phyloP scores from a whole-genome alignment of 2,797 vertebrate genomes.

The Labroides dimidiatus region DNA sequence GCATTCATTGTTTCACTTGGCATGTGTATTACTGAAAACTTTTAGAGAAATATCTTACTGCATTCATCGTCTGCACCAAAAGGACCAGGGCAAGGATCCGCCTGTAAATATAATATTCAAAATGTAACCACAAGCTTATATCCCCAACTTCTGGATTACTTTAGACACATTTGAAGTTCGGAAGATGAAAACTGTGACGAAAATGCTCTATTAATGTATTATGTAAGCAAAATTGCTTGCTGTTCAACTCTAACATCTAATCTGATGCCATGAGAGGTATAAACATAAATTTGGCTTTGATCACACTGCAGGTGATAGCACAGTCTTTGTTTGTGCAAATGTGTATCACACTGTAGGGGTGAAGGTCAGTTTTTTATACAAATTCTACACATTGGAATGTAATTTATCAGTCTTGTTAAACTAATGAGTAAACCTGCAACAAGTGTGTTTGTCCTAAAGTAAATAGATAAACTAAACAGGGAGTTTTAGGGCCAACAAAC shows the following conservation, averaged over 20 bases:
- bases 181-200: neutral
- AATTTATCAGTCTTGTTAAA: slow-evolving; percentile 45
- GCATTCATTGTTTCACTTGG: neutral
- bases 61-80: slow-evolving; percentile 46
- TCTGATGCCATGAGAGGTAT: neutral
- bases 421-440: slow-evolving; percentile 42
- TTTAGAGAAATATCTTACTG: slow-evolving; percentile 63
- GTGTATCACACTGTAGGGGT: neutral
- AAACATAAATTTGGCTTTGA: neutral
- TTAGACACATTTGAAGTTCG: neutral
- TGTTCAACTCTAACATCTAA: neutral
- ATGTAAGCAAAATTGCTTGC: neutral
- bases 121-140: neutral
- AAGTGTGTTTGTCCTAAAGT: slow-evolving; percentile 37
- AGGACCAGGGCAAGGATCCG: slow-evolving; percentile 61
- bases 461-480: slow-evolving; percentile 21
- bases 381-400: slow-evolving; percentile 3
- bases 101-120: slow-evolving; percentile 53
- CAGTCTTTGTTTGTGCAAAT: neutral
- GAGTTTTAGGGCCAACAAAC: neutral
- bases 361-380: slow-evolving; percentile 11
- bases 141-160: neutral
- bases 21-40: neutral
- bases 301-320: slow-evolving; percentile 1
- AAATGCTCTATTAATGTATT: neutral